Conservation (phyloP, 1,140 invertebrate genomes). For the Heliothis virescens region DNA sequence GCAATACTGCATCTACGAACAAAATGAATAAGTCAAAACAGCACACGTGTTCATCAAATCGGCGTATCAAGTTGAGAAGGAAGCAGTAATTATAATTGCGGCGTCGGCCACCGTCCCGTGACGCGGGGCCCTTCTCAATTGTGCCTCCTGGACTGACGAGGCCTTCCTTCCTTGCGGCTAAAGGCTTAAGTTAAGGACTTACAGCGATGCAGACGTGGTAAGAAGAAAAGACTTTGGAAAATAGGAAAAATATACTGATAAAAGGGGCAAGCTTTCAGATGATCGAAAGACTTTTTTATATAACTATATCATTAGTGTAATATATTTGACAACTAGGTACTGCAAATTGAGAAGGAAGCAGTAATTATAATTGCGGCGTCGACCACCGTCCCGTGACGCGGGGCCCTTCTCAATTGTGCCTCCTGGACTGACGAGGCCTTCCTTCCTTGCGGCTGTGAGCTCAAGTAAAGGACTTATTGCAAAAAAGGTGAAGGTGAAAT, state of each 20-base stretch:
- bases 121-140: constrained; percentile 58
- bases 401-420: constrained; percentile 57
- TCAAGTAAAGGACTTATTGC: constrained; percentile 36
- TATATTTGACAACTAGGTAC: too few species aligned
- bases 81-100: constrained; percentile 49
- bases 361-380: constrained; percentile 39
- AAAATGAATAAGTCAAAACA: constrained; percentile 15
- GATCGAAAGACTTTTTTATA: too few species aligned
- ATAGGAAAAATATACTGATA: too few species aligned
- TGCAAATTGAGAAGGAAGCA: constrained; percentile 58
- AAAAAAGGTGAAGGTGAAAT: not conserved
- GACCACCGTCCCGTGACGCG: constrained; percentile 50
- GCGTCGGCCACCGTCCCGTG: constrained; percentile 42
- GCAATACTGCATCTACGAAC: not conserved
- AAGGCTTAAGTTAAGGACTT: constrained; percentile 36
- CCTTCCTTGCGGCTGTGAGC: constrained; percentile 45
- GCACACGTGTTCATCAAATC: constrained; percentile 48
- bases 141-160: constrained; percentile 53
- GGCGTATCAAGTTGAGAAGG: constrained; percentile 57
- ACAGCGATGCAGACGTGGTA: too few species aligned
- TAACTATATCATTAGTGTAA: too few species aligned
- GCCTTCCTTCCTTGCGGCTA: constrained; percentile 54
- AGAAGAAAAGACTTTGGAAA: too few species aligned
- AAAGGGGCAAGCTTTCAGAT: too few species aligned
- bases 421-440: constrained; percentile 56